phyloP scores from a whole-genome alignment of 2,113 vertebrate species.

The Suricata suricatta region DNA sequence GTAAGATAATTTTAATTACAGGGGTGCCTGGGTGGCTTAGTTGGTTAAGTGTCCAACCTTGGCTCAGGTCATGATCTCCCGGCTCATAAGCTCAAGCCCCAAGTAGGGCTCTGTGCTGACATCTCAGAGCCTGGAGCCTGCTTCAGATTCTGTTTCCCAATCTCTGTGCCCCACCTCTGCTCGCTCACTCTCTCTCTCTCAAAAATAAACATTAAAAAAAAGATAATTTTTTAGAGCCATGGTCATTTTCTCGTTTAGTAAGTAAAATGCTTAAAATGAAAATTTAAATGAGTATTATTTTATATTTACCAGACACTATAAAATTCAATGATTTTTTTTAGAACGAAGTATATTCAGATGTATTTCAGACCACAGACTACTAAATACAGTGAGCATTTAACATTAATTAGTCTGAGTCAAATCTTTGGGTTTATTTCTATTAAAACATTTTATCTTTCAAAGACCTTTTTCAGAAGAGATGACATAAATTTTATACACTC shows the following conservation, averaged over 20 bases:
- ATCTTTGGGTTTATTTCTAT: neutral
- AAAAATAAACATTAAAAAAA: too few relatives aligned
- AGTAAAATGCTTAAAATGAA: neutral
- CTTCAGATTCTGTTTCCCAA: too few relatives aligned
- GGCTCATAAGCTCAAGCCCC: too few relatives aligned
- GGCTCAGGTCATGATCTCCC: too few relatives aligned
- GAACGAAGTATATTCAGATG: neutral
- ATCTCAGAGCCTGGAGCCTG: too few relatives aligned
- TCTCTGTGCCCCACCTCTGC: too few relatives aligned
- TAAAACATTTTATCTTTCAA: constrained; percentile 31
- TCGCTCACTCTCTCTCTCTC: too few relatives aligned
- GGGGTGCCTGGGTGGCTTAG: too few relatives aligned
- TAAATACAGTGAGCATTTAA: neutral
- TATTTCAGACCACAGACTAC: neutral
- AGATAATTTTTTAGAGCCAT: neutral
- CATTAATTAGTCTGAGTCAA: neutral
- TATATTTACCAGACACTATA: neutral
- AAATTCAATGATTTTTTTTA: constrained; percentile 49
- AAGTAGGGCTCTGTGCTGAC: too few relatives aligned
- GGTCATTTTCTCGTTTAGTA: constrained; percentile 23
- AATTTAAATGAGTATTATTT: neutral
- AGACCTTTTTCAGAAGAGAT: neutral
- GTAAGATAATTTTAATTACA: constrained; percentile 1
- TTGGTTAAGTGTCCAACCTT: too few relatives aligned
- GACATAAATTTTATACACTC: constrained; percentile 18